These are phyloP conservation scores for Ctenoplectra terminalis DNA, from an alignment of 1,140 invertebrate species.

Conservation along the genomic window DNA sequence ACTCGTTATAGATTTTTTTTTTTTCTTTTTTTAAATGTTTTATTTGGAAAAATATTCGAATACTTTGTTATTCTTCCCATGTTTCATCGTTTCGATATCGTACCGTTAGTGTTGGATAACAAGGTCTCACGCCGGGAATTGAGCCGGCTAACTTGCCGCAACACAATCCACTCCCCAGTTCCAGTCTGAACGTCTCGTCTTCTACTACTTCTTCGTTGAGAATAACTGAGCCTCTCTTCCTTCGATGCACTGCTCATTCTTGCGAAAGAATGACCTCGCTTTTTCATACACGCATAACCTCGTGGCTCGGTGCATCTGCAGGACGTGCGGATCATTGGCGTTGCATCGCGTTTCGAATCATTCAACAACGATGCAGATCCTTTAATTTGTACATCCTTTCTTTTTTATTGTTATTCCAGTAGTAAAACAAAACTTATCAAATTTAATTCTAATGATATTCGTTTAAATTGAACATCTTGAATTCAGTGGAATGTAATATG, in stretches of 20 bases:
- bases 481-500: too few relatives aligned
- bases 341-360: neutral
- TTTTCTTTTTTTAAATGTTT: too few relatives aligned
- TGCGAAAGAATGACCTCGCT: conserved; percentile 33
- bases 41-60: too few relatives aligned
- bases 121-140: conserved; percentile 79
- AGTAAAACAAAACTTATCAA: too few relatives aligned
- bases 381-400: neutral
- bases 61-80: too few relatives aligned
- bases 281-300: neutral
- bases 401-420: too few relatives aligned
- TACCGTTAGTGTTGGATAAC: conserved; percentile 71
- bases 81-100: conserved; percentile 55
- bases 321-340: conserved; percentile 2
- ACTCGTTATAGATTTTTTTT: too few relatives aligned
- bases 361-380: neutral
- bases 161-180: conserved; percentile 75
- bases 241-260: conserved; percentile 59
- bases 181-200: conserved; percentile 51
- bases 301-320: neutral
- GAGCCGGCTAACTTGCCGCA: conserved; percentile 79
- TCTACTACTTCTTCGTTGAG: conserved; percentile 51
- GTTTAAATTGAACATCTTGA: too few relatives aligned
- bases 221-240: conserved; percentile 53
- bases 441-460: too few relatives aligned